Evolutionary conservation across 2,113 vertebrate species (phyloP), one percentile per base, ranked within the genome.

Genomic region (Hemibagrus wyckioides): DNA sequence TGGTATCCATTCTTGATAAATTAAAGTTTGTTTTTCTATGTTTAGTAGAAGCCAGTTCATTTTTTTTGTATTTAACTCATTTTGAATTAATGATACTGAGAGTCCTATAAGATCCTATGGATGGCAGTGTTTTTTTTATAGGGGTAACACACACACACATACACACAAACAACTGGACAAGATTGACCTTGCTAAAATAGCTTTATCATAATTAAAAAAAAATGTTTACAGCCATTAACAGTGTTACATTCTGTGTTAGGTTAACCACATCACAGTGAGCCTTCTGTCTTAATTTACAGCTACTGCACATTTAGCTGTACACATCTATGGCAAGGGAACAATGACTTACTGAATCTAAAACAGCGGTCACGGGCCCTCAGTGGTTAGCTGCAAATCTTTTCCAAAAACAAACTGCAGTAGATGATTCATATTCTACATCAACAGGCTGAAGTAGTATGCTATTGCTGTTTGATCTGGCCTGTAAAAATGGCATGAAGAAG

Each of bases 181-280:
- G 89, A 73, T 69, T 90, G 13, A 93, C 92, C 94, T 96, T 92
- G 94, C 94, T 95, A 96, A 96, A 96, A 95, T 95, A 95, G 94
- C 94, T 96, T 96, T 96, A 95, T 95, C 94, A 92, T 95, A 92
- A 94, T 95, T 92, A 90, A 93, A 94, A 94, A 91, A 95, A 95
- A 96, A 95, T 91, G 92, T 93, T 94, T 92, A 95, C 94, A 95
- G 94, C 85, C 90, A 89, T 93, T 91, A 92, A 95, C 93, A 94
- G 93, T 94, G 93, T 95, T 95, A 95, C 95, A 95, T 96, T 96
- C 95, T 95, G 95, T 94, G 92, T 95, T 95, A 88, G 92, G 88
- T 94, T 92, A 93, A 94, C 94, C 95, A 95, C 91, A 90, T 96
- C 95, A 96, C 95, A 96, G 95, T 96, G 95, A 94, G 94, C 94